Conservation (phyloP, 1,140 invertebrate species). For the Potamilus streckersoni region DNA sequence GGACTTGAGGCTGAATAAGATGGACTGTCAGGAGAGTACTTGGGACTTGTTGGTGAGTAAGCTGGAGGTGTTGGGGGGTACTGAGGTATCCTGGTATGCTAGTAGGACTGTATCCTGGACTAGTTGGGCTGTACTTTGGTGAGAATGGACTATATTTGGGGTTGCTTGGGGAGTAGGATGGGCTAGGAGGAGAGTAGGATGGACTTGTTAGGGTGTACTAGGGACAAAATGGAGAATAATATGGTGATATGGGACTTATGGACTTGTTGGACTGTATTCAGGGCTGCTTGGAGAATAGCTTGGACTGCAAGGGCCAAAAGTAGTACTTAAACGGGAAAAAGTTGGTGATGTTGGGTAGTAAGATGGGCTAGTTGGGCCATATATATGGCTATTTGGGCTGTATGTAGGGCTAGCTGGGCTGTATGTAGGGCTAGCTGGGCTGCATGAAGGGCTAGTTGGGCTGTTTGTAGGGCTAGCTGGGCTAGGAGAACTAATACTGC, state of each 20-base stretch:
- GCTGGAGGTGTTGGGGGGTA: constrained; percentile 75
- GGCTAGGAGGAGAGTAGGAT: constrained; percentile 70
- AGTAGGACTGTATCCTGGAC: not conserved
- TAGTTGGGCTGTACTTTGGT: constrained; percentile 75
- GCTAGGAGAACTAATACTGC: no score
- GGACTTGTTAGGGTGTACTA: constrained; percentile 75
- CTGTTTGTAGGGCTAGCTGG: no score
- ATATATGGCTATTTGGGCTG: constrained; percentile 58
- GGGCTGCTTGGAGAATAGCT: constrained; percentile 78
- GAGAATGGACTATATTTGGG: constrained; percentile 74
- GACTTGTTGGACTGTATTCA: constrained; percentile 79
- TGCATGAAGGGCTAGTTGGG: constrained; percentile 61
- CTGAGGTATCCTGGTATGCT: constrained; percentile 60
- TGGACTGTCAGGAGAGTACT: constrained; percentile 84
- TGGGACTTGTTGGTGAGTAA: constrained; percentile 70
- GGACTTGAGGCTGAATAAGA: constrained; percentile 74
- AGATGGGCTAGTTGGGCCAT: constrained; percentile 54
- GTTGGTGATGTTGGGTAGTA: constrained; percentile 67
- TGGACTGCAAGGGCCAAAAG: constrained; percentile 76
- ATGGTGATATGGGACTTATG: constrained; percentile 28
- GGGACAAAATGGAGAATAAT: no score
- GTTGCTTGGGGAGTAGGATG: constrained; percentile 81
- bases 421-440: constrained; percentile 85
- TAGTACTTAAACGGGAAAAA: constrained; percentile 79
- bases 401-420: constrained; percentile 81